These are phyloP conservation scores for Mohoua ochrocephala DNA, from an alignment of 2,113 vertebrate genomes.

Conservation along the genomic window DNA sequence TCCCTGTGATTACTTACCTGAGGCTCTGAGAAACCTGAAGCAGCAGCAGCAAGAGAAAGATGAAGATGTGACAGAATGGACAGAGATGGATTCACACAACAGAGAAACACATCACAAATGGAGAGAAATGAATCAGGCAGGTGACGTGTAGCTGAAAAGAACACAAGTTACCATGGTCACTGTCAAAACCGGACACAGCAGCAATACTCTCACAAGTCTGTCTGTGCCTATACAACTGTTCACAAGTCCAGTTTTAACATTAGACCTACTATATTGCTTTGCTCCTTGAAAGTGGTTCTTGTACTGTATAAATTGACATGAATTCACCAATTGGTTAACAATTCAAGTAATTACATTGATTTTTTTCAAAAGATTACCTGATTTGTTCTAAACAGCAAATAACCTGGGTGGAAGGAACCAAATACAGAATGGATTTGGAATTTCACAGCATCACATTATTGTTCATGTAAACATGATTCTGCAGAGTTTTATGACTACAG, in stretches of 20 bases:
- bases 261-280: neutral
- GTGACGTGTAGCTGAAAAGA: slow-evolving; percentile 71
- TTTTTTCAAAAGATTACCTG: neutral
- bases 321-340: neutral
- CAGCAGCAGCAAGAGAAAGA: slow-evolving; percentile 67
- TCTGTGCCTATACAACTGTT: neutral
- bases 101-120: slow-evolving; percentile 76
- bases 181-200: slow-evolving; percentile 27
- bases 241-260: neutral
- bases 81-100: slow-evolving; percentile 72
- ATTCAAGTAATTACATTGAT: neutral
- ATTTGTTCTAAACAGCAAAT: neutral
- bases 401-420: neutral
- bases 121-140: slow-evolving; percentile 72
- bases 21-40: slow-evolving; percentile 62
- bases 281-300: neutral
- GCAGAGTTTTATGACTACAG: neutral
- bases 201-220: slow-evolving; percentile 15
- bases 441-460: neutral
- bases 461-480: neutral
- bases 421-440: neutral
- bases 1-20: slow-evolving; percentile 61
- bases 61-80: slow-evolving; percentile 73
- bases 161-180: slow-evolving; percentile 64
- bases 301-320: neutral